Conservation (phyloP, 2,888 invertebrate genomes). For the Pteria penguin region DNA sequence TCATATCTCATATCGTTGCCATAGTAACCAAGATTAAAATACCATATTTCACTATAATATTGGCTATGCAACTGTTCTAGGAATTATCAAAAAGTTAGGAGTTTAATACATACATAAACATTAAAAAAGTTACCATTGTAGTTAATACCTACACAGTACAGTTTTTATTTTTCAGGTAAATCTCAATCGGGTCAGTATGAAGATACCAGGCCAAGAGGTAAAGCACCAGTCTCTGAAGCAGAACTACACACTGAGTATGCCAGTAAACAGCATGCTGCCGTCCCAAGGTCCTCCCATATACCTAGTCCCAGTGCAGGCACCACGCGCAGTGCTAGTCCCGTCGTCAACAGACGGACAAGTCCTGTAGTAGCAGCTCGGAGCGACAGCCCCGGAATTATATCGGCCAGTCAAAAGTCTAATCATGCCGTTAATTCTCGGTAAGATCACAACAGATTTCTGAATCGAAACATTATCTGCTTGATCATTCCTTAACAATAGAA, state of each 20-base stretch:
- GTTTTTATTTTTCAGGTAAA: conserved; percentile 14
- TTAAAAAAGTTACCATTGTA: background rate
- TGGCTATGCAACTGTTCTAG: too few species aligned
- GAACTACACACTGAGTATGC: conserved; percentile 35
- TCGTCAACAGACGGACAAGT: conserved; percentile 33
- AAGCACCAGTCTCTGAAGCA: conserved; percentile 35
- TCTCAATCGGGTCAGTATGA: background rate
- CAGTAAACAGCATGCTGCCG: conserved; percentile 37
- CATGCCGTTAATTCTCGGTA: conserved; percentile 32
- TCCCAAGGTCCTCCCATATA: conserved; percentile 7
- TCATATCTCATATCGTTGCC: too few species aligned
- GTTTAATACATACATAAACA: too few species aligned
- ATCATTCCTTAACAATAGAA: too few species aligned
- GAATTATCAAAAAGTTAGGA: too few species aligned
- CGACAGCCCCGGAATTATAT: conserved; percentile 32
- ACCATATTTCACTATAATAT: too few species aligned
- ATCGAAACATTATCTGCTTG: too few species aligned
- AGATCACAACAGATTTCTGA: too few species aligned
- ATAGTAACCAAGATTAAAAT: too few species aligned
- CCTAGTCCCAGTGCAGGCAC: conserved; percentile 23
- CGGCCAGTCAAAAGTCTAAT: conserved; percentile 35
- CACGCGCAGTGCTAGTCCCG: conserved; percentile 14
- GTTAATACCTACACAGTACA: too few species aligned
- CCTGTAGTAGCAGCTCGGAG: conserved; percentile 32
- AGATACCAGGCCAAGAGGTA: background rate